Percentiles rank a stretch among this genome's conserved stretches.
Evolutionary conservation across 2,113 vertebrate genomes (phyloP).

Genomic region (Copsychus sechellarum): DNA sequence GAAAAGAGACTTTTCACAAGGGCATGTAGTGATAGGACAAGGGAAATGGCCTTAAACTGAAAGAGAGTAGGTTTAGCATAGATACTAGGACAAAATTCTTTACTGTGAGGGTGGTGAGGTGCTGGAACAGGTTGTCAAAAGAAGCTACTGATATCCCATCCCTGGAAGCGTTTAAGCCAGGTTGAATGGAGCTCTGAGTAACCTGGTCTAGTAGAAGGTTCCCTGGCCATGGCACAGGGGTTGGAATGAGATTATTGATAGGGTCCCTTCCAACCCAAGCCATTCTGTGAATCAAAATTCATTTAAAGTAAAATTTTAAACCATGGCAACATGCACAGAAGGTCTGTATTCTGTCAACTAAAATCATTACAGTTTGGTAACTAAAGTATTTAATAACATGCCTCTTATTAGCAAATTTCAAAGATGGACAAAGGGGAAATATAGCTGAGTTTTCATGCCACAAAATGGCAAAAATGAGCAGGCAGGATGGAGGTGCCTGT

Average conservation of each 20-base stretch:
- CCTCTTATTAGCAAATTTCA: neutral
- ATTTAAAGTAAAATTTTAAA: neutral
- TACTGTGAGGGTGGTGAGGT: neutral
- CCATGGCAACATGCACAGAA: fast-evolving
- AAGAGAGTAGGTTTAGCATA: neutral
- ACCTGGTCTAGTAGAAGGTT: neutral
- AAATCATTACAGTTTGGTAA: neutral
- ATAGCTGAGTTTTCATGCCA: neutral
- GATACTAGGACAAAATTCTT: neutral
- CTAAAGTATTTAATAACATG: neutral
- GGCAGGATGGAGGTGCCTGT: neutral
- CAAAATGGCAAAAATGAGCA: fast-evolving
- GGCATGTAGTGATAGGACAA: neutral
- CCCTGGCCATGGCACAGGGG: fast-evolving
- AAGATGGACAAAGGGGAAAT: neutral
- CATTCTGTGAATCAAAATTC: neutral
- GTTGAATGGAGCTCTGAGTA: neutral
- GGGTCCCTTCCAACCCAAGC: neutral
- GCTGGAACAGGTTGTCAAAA: neutral
- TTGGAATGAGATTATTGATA: neutral
- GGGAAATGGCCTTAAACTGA: neutral
- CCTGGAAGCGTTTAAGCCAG: neutral
- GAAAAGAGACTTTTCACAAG: neutral
- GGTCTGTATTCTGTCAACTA: neutral
- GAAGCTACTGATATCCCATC: neutral